Base-by-base conservation (phyloP, 2,113 vertebrate genomes). In the Dicaeum eximium region DNA sequence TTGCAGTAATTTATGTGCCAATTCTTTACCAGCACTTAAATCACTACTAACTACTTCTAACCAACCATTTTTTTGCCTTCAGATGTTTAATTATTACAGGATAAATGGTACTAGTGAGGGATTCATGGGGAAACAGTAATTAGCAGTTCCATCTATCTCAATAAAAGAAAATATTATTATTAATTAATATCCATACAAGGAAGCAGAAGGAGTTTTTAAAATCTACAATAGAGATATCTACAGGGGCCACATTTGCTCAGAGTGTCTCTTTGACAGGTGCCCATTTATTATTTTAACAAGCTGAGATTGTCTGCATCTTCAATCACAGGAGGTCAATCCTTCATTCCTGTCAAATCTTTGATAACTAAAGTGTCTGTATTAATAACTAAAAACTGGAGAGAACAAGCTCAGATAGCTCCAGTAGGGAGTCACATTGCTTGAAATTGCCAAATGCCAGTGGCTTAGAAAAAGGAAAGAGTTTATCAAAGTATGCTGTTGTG, bases 121-220 rank as follows among this genome's bases (percentile, higher is more conserved):
- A 97, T 97, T 96, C 71, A 93, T 95, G 81, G 95, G 96, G 95
- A 97, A 97, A 93, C 88, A 97, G 86, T 94, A 97, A 97, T 98
- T 98, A 98, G 94, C 71, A 92, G 95, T 97, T 93, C 91, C 96
- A 97, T 97, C 94, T 95, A 95, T 98, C 97, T 97, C 95, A 92
- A 95, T 98, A 96, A 98, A 97, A 96, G 95, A 96, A 96, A 97
- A 96, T 96, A 96, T 97, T 97, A 97, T 97, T 98, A 96, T 97
- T 97, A 97, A 98, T 98, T 97, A 98, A 97, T 97, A 97, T 95
- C 96, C 73, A 80, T 95, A 90, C 88, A 91, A 88, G 92, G 95
- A 87, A 96, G 93, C 88, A 94, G 94, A 60, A 90, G 94, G 95
- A 95, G 87, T 86, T 93, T 92, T 25, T 73, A 97, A 97, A 95